Evolutionary conservation across 2,113 vertebrate species (phyloP), one percentile per base, ranked within the genome.

Genomic region (Mola mola): DNA sequence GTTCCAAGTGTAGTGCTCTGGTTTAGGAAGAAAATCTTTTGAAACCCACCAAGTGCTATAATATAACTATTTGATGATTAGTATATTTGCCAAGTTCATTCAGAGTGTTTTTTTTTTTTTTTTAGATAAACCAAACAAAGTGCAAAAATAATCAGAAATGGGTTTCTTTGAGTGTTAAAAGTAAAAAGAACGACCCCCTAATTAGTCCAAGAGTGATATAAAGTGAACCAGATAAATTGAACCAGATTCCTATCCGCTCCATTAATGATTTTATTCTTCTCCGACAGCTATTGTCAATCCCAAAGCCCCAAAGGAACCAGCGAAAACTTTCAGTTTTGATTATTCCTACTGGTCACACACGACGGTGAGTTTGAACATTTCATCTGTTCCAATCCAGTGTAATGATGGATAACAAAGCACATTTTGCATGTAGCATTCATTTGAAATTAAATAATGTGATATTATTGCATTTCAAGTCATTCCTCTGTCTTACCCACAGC

Each of bases 271-370:
- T 47, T 58, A 5, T 60, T 67, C 42, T 51, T 80, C 57, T 82
- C 22, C 46, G 87, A 15, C 90, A 99, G 97, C 90, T 92, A 99
- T 99, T 91, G 47, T 94, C 68, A 99, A 99, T 81, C 97, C 97
- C 90, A 99, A 98, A 94, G 95, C 95, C 73, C 97, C 97, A 72
- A 99, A 99, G 89, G 97, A 99, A 92, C 91, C 95, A 77, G 93
- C 95, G 73, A 99, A 99, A 91, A 95, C 93, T 52, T 99, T 99
- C 93, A 99, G 96, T 91, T 99, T 99, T 75, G 97, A 99, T 90
- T 94, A 99, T 71, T 98, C 97, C 6, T 99, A 99, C 6, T 99
- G 97, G 97, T 99, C 97, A 47, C 97, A 99, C 80, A 99, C 97
- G 31, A 93, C 97, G 71, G 97, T 99, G 85, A 95, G 79, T 52